Percentiles rank a stretch among this genome's conserved stretches.
phyloP scores from a whole-genome alignment of 2,797 vertebrate species.

The Smutsia gigantea region DNA sequence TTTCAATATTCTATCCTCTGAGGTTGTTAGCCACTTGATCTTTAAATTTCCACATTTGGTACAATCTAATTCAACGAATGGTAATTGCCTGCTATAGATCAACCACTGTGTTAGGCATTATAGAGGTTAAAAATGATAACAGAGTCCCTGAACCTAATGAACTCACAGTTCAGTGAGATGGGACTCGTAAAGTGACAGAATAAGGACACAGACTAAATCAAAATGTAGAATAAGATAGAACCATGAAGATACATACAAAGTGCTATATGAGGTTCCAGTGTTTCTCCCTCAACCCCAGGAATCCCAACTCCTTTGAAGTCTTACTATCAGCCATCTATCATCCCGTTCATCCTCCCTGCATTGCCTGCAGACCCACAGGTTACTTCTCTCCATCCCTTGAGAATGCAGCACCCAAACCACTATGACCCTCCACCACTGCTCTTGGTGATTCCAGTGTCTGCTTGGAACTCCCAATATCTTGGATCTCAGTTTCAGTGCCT shows the following conservation, averaged over 20 bases:
- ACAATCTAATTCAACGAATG: constrained; percentile 57
- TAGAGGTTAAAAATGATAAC: background rate
- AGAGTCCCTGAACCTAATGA: background rate
- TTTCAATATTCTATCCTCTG: constrained; percentile 63
- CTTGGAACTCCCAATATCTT: background rate
- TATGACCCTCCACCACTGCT: too few relatives aligned
- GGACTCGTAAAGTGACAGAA: background rate
- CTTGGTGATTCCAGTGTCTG: background rate
- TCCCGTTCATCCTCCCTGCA: background rate
- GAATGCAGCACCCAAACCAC: background rate
- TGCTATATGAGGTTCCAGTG: background rate
- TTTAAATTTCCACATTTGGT: constrained; percentile 58
- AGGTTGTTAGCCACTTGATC: constrained; percentile 69
- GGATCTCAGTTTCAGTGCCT: background rate
- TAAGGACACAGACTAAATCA: background rate
- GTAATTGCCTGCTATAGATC: background rate
- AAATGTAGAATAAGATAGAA: background rate
- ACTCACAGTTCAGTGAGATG: background rate
- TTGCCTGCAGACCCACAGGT: background rate
- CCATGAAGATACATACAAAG: background rate
- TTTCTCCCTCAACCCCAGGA: background rate
- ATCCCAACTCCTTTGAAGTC: background rate
- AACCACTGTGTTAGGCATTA: constrained; percentile 36
- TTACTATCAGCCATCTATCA: too few relatives aligned
- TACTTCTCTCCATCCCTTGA: background rate